Evolutionary conservation across 2,113 vertebrate genomes (phyloP).

Genomic region (Nothocercus julius): DNA sequence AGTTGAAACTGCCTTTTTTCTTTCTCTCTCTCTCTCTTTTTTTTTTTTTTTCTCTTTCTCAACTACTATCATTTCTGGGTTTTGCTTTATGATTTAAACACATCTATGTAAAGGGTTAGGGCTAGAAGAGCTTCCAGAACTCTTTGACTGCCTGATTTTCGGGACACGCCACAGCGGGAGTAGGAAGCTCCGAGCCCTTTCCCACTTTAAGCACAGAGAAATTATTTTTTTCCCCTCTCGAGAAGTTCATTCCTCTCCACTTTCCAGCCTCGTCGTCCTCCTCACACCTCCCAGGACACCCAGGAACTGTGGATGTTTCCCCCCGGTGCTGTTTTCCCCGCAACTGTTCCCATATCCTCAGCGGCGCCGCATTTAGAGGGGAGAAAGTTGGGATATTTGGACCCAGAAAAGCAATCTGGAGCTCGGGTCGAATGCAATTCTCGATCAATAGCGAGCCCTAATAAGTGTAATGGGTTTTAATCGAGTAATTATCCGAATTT

Average conservation of each 20-base stretch:
- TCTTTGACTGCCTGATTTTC: neutral
- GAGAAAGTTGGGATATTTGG: slow-evolving; percentile 67
- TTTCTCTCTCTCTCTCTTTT: too few relatives aligned
- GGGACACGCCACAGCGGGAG: accelerated
- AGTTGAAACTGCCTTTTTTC: neutral
- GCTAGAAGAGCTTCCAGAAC: neutral
- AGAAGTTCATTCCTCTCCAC: neutral
- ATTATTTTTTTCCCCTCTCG: neutral
- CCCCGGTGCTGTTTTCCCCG: neutral
- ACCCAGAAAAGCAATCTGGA: slow-evolving; percentile 80
- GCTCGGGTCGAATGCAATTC: slow-evolving; percentile 82
- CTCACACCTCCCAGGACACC: neutral
- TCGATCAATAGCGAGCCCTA: slow-evolving; percentile 86
- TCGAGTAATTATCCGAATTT: slow-evolving; percentile 95
- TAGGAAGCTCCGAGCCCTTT: neutral
- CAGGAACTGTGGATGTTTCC: neutral
- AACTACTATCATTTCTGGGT: neutral
- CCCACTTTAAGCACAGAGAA: neutral
- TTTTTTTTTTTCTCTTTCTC: too few relatives aligned
- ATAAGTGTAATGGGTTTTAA: slow-evolving; percentile 95
- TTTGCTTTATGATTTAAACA: neutral
- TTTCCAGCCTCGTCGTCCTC: neutral
- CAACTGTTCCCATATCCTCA: neutral
- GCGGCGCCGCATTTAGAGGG: neutral
- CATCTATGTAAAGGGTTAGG: neutral